phyloP scores from a whole-genome alignment of 2,888 invertebrate species.

The Drosophila emarginata region DNA sequence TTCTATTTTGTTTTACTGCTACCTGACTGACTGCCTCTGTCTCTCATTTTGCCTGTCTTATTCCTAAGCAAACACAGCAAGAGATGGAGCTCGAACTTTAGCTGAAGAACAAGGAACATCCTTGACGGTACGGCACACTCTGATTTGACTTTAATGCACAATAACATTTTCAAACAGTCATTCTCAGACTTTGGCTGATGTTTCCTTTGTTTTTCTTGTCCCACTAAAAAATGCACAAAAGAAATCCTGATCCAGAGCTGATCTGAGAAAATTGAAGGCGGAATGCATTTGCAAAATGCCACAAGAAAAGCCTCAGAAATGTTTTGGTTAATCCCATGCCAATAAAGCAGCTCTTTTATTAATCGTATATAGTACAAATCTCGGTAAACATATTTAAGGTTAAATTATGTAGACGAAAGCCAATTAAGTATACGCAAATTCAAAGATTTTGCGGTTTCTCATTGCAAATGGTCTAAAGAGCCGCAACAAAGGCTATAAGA shows the following conservation, averaged over 20 bases:
- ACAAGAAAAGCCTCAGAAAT: slow-evolving; percentile 38
- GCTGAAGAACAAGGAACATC: background rate
- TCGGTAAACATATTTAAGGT: slow-evolving; percentile 20
- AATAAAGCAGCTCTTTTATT: slow-evolving; percentile 22
- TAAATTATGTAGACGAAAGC: slow-evolving; percentile 41
- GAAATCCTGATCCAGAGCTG: slow-evolving; percentile 1
- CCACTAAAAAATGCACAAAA: slow-evolving; percentile 48
- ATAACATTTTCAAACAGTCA: slow-evolving; percentile 51
- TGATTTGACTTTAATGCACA: slow-evolving; percentile 78
- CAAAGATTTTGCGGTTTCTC: slow-evolving; percentile 44
- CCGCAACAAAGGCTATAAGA: slow-evolving; percentile 47
- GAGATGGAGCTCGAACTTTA: slow-evolving; percentile 14
- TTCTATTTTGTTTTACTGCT: slow-evolving; percentile 70
- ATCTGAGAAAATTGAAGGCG: slow-evolving; percentile 56
- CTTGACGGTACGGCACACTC: slow-evolving; percentile 51
- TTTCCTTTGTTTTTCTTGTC: background rate
- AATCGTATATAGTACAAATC: slow-evolving; percentile 48
- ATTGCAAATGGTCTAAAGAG: slow-evolving; percentile 29
- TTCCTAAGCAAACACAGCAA: slow-evolving; percentile 50
- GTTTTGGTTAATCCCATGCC: background rate
- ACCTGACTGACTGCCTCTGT: slow-evolving; percentile 39
- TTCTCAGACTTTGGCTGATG: slow-evolving; percentile 27
- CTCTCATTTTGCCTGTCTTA: too few relatives aligned
- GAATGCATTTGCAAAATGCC: slow-evolving; percentile 53
- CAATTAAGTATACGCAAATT: slow-evolving; percentile 48